phyloP scores from a whole-genome alignment of 2,797 vertebrate genomes.

The Eulemur rubriventer region DNA sequence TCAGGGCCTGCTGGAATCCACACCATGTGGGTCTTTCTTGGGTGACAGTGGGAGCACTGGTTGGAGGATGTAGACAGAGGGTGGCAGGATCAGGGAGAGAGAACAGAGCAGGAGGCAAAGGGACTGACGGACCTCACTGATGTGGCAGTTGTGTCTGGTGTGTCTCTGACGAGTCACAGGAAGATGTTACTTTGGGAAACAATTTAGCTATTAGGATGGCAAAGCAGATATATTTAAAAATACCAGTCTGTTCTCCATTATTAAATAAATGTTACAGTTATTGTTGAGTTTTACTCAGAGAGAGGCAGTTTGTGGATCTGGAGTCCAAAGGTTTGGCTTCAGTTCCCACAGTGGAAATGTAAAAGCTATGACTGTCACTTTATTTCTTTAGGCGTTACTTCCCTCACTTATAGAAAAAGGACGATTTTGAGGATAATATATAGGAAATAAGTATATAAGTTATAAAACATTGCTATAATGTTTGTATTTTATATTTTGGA shows the following conservation, averaged over 20 bases:
- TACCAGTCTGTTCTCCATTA: neutral
- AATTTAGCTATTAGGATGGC: neutral
- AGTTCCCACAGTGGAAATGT: neutral
- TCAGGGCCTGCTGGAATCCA: neutral
- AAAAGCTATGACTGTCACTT: neutral
- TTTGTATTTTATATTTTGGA: neutral
- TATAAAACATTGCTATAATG: neutral
- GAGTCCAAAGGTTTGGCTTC: neutral
- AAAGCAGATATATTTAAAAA: neutral
- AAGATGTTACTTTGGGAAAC: neutral
- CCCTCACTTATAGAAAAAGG: neutral
- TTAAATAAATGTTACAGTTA: neutral
- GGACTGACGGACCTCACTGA: neutral
- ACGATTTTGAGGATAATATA: neutral
- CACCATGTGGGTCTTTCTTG: neutral
- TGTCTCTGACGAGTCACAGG: neutral
- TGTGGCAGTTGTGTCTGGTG: neutral
- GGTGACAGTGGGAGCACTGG: neutral
- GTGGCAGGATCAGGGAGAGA: neutral
- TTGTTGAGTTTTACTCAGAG: neutral
- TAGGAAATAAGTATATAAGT: neutral
- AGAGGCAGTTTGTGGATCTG: neutral
- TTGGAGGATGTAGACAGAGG: neutral
- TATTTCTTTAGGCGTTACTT: neutral
- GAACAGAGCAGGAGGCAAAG: neutral